Evolutionary conservation across 2,797 vertebrate species (phyloP).

Genomic region (Oryzias dopingdopingensis): DNA sequence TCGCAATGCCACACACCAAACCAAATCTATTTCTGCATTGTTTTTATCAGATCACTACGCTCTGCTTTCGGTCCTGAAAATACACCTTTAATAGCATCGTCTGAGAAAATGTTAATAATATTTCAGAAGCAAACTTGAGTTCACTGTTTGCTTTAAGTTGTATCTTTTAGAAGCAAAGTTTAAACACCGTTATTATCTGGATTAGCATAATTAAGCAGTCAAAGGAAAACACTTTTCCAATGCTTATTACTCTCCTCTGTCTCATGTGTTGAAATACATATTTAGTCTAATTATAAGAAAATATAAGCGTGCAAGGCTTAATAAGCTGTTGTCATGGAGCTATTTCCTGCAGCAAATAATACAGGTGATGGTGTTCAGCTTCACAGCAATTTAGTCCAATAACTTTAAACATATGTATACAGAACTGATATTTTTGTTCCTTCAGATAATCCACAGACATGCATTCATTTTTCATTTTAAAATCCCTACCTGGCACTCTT

Average conservation of each 20-base stretch:
- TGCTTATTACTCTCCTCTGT: not conserved
- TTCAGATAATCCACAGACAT: not conserved
- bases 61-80: constrained; percentile 24
- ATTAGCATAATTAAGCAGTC: too few relatives aligned
- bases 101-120: constrained; percentile 23
- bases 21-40: constrained; percentile 54
- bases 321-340: too few relatives aligned
- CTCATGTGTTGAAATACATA: not conserved
- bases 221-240: not conserved
- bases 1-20: constrained; percentile 34
- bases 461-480: not conserved
- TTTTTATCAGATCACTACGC: constrained; percentile 47
- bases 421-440: not conserved
- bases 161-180: not conserved
- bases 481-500: too few relatives aligned
- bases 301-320: not conserved
- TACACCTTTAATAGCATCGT: constrained; percentile 28
- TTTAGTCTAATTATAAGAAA: not conserved
- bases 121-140: too few relatives aligned
- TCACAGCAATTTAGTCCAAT: too few relatives aligned
- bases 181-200: not conserved
- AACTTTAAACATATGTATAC: not conserved
- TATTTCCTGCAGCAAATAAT: not conserved
- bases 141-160: too few relatives aligned
- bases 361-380: not conserved